phyloP scores from a whole-genome alignment of 2,888 invertebrate genomes.

The Melikaiella ostensackeni region DNA sequence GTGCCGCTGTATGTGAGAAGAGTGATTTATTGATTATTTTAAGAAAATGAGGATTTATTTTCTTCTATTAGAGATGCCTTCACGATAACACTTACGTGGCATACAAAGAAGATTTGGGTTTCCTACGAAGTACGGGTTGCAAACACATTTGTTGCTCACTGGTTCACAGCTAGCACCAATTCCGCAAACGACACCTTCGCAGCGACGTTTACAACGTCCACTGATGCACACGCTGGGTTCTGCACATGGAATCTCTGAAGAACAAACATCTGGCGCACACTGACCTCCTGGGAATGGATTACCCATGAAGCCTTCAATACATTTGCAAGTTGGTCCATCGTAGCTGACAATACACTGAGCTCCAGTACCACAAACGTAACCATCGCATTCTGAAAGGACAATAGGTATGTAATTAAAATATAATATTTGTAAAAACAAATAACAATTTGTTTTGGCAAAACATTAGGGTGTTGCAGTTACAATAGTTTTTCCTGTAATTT shows the following conservation, averaged over 20 bases:
- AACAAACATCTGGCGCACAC: conserved; percentile 90
- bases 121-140: conserved; percentile 92
- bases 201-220: conserved; percentile 92
- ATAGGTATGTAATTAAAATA: not conserved
- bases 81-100: conserved; percentile 85
- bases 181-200: conserved; percentile 92
- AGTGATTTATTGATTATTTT: not conserved
- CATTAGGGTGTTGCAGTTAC: not conserved
- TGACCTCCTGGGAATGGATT: conserved; percentile 95
- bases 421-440: not conserved
- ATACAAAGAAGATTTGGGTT: conserved; percentile 93
- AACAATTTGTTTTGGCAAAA: not conserved
- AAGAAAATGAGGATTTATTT: conserved; percentile 1
- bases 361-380: conserved; percentile 87
- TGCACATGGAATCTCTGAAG: conserved; percentile 86
- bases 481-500: not conserved
- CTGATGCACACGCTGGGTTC: conserved; percentile 90
- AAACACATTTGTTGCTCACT: conserved; percentile 89
- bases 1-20: conserved; percentile 81
- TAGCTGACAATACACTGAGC: conserved; percentile 92
- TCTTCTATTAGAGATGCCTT: conserved; percentile 28
- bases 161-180: conserved; percentile 92
- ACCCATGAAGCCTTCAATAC: conserved; percentile 90
- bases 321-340: conserved; percentile 92
- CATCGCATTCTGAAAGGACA: conserved; percentile 83